These are phyloP conservation scores for Alosa alosa DNA, from an alignment of 2,113 vertebrate species.

Conservation along the genomic window DNA sequence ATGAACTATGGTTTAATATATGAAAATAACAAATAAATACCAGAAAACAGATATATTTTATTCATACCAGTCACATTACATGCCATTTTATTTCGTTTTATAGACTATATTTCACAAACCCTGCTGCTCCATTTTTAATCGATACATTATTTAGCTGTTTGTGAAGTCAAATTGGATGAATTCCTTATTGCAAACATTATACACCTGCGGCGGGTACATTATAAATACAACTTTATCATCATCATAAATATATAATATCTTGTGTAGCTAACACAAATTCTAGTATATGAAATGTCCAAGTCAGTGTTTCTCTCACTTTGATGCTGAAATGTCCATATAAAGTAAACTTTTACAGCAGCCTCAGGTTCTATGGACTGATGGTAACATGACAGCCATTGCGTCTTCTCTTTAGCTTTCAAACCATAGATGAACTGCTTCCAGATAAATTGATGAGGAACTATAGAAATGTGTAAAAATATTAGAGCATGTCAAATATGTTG, in stretches of 20 bases:
- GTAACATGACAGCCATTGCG: not conserved
- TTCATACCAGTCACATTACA: not conserved
- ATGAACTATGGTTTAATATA: not conserved
- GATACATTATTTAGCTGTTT: not conserved
- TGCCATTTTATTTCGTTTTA: not conserved
- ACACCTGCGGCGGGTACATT: not conserved
- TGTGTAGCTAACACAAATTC: not conserved
- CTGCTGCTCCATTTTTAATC: not conserved
- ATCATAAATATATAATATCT: constrained; percentile 8
- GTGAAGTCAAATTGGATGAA: not conserved
- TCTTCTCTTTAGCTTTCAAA: constrained; percentile 55
- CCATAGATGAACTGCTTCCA: constrained; percentile 72
- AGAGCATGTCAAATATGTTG: not conserved
- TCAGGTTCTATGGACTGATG: not conserved
- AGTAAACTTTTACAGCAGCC: not conserved
- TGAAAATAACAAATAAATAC: not conserved
- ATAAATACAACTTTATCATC: constrained; percentile 1
- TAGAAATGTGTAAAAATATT: constrained; percentile 26
- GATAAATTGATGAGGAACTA: constrained; percentile 75
- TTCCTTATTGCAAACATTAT: not conserved
- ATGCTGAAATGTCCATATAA: not conserved
- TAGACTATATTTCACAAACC: not conserved
- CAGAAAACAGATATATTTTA: not conserved
- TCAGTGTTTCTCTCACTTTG: not conserved
- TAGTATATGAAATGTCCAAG: not conserved